Evolutionary conservation across 1,140 invertebrate species (phyloP), one percentile per base, ranked within the genome.

Genomic region (Drosophila varians): DNA sequence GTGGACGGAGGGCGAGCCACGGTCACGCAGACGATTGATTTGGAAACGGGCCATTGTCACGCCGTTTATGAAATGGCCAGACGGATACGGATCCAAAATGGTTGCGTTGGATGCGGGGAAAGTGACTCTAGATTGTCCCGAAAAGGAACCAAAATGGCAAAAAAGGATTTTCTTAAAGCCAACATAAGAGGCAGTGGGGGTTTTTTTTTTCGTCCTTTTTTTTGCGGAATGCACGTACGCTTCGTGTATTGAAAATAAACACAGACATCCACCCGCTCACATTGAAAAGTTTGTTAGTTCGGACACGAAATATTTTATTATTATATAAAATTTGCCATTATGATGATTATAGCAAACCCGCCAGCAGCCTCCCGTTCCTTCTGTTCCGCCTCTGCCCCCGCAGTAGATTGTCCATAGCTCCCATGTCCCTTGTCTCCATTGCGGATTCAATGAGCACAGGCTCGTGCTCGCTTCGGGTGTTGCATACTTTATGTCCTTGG

Each of bases 271-370:
- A 11, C 43, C 25, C 14, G 16, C 14, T 23, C n/a, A 38, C 69
- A 61, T 26, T 42, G 23, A 48, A 65, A 74, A 71, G 79, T 76
- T 86, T 86, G 77, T 71, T 87, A 86, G 80, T 86, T 86, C 43
- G 77, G 75, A 86, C 80, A 86, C 80, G 80, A 86, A 86, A 86
- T 86, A 86, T 86, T 86, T 86, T 86, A 86, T 86, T 86, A 86
- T 86, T 87, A 87, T 86, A 84, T 87, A 86, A 87, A 86, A 86
- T 86, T 87, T 82, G 80, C 80, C 73, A 86, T 86, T 86, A 86
- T 87, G 80, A 86, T 86, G 80, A 86, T 87, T 87, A 86, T 86
- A 73, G 76, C 72, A 74, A n/a, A n/a, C n/a, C n/a, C n/a, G 80
- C 66, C 3, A 25, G 31, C 3, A 4, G 18, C 25, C 43, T n/a